These are phyloP conservation scores for Aplysia californica DNA, from an alignment of 1,140 invertebrate species.

Conservation along the genomic window DNA sequence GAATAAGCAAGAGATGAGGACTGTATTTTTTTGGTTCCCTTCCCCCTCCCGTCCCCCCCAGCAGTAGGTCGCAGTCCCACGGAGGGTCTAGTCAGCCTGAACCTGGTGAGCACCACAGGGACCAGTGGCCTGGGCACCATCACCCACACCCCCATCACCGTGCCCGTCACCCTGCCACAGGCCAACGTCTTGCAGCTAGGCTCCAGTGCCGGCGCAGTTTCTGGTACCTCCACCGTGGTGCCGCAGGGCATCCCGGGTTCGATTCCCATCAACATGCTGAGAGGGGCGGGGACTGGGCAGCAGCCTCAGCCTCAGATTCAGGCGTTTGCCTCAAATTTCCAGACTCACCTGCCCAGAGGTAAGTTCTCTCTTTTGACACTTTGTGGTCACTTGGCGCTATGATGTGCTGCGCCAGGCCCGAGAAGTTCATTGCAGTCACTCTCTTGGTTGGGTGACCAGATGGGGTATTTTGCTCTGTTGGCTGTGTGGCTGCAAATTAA, in stretches of 20 bases:
- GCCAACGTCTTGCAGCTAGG: not conserved
- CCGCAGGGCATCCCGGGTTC: not conserved
- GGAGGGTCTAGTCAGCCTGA: not conserved
- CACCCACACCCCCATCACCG: not conserved
- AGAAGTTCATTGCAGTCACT: too few relatives aligned
- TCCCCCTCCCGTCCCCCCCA: not conserved
- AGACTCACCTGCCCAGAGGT: too few relatives aligned
- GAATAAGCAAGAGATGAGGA: not conserved
- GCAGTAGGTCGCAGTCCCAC: not conserved
- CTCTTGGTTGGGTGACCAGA: too few relatives aligned
- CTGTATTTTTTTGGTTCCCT: not conserved
- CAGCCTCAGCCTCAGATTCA: not conserved
- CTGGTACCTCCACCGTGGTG: not conserved
- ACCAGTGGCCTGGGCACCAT: not conserved
- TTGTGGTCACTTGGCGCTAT: too few relatives aligned
- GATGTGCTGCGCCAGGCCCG: too few relatives aligned
- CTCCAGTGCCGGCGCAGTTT: not conserved
- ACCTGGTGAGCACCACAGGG: not conserved
- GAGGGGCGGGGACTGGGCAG: not conserved
- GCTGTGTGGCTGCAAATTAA: too few relatives aligned
- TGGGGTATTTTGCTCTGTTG: too few relatives aligned
- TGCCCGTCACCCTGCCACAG: not conserved
- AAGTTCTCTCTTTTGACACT: too few relatives aligned
- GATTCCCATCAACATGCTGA: slow-evolving; percentile 8
- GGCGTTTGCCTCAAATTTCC: not conserved